These are phyloP conservation scores for Ophthalmolycus amberensis DNA, from an alignment of 2,113 vertebrate species.

Conservation along the genomic window DNA sequence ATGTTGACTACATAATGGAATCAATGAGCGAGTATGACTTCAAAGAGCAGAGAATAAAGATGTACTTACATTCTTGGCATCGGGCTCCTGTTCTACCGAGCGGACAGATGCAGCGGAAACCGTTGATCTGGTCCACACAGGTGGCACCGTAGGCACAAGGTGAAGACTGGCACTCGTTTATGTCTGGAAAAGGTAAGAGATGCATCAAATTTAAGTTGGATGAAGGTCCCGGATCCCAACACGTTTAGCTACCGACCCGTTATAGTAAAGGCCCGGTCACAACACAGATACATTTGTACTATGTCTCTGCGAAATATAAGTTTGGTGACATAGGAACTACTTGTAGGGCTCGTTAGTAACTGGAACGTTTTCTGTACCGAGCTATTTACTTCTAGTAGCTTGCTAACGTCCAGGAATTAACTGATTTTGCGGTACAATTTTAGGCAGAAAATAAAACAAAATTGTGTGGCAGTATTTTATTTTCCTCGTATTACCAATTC, in stretches of 20 bases:
- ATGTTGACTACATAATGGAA: neutral
- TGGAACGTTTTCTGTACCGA: neutral
- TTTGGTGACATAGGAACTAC: neutral
- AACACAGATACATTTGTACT: neutral
- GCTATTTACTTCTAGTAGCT: neutral
- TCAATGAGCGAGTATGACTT: neutral
- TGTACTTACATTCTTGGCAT: slow-evolving; percentile 92
- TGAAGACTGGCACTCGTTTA: slow-evolving; percentile 96
- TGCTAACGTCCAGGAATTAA: too few relatives aligned
- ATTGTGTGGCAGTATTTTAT: neutral
- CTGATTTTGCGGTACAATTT: neutral
- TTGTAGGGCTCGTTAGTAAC: too few relatives aligned
- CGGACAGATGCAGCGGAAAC: slow-evolving; percentile 92
- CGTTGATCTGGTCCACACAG: slow-evolving; percentile 95
- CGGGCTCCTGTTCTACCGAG: slow-evolving; percentile 88
- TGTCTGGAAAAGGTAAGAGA: slow-evolving; percentile 80
- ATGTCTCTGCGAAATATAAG: neutral
- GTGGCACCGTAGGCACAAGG: slow-evolving; percentile 95
- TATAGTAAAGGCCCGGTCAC: neutral
- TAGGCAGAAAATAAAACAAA: neutral
- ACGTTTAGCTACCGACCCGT: neutral
- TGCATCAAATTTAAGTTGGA: neutral
- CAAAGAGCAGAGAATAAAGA: neutral
- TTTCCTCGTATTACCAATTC: neutral
- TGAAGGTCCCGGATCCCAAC: neutral